Evolutionary conservation across 1,140 invertebrate genomes (phyloP), one percentile per base, ranked within the genome.

Genomic region (Periplaneta americana): DNA sequence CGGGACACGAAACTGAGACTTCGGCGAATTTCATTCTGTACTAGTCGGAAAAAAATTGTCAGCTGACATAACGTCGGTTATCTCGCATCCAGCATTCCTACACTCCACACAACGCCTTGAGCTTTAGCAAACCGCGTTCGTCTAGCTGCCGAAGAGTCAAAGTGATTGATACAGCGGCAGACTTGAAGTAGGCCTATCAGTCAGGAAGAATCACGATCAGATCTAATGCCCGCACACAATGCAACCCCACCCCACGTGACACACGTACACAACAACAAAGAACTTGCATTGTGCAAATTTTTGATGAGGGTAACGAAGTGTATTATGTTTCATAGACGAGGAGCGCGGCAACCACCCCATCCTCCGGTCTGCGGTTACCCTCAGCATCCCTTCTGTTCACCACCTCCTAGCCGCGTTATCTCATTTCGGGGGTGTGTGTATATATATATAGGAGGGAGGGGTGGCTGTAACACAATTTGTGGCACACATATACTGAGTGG

Each of bases 271-370:
- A 48, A 48, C 39, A 48, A 78, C 34, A 78, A 28, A 80, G 66
- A 74, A 80, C 32, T 77, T 28, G 74, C 75, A 81, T 77, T 81
- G 80, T 76, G 74, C 80, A 77, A 76, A 81, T 81, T 81, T 81
- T 77, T 81, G 80, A 81, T 81, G 75, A 77, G 79, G 79, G 80
- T 81, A 81, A 81, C 80, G 75, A 81, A 81, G 80, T 81, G 80
- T 75, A 81, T 81, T 77, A 75, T 81, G 80, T 81, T 81, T 81
- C 80, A 34, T 32, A 33, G 80, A 35, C 22, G 74, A 34, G 80
- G 28, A 66, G 33, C 31, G 33, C 15, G 35, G 33, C 31, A 34
- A 77, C 31, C 35, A 17, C 28, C 35, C 78, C 78, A 34, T 10
- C 28, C 79, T 74, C 79, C 32, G 36, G 31, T 5, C 76, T 34